phyloP scores from a whole-genome alignment of 2,797 vertebrate genomes.

The Sebastes elongatus region DNA sequence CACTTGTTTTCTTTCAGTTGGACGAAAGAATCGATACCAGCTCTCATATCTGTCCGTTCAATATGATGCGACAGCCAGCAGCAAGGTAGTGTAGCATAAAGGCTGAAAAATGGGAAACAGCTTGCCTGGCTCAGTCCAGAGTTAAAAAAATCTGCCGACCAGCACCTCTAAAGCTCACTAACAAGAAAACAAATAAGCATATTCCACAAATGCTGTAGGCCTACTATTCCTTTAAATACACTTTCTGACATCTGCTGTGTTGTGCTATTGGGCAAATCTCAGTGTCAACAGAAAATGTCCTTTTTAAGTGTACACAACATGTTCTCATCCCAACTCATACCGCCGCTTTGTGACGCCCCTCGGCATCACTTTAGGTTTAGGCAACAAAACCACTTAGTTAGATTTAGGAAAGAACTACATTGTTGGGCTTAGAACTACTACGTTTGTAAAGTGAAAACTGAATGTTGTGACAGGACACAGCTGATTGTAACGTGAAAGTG shows the following conservation, averaged over 20 bases:
- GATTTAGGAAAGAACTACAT: too few species aligned
- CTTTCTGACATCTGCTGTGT: not conserved
- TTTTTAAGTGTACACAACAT: too few species aligned
- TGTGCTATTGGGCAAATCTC: not conserved
- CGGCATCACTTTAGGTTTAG: too few species aligned
- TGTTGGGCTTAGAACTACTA: too few species aligned
- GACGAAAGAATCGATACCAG: not conserved
- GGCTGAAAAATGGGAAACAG: not conserved
- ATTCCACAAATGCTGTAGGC: not conserved
- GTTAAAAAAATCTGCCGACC: not conserved
- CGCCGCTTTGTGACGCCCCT: too few species aligned
- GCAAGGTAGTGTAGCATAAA: not conserved
- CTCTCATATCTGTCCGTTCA: not conserved
- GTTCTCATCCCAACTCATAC: not conserved
- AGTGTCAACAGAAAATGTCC: not conserved
- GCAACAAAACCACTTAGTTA: too few species aligned
- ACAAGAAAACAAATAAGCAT: not conserved
- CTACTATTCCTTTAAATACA: not conserved
- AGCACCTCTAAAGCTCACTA: not conserved
- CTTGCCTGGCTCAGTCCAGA: not conserved
- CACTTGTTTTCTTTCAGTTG: not conserved
- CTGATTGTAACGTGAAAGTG: too few species aligned
- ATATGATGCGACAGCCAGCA: not conserved
- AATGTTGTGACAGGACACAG: too few species aligned
- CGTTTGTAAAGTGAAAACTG: too few species aligned